Percentiles rank a stretch among this genome's conserved stretches.
These are phyloP conservation scores for Sphaeridia pumilis DNA, from an alignment of 2,888 invertebrate species.

Conservation along the genomic window DNA sequence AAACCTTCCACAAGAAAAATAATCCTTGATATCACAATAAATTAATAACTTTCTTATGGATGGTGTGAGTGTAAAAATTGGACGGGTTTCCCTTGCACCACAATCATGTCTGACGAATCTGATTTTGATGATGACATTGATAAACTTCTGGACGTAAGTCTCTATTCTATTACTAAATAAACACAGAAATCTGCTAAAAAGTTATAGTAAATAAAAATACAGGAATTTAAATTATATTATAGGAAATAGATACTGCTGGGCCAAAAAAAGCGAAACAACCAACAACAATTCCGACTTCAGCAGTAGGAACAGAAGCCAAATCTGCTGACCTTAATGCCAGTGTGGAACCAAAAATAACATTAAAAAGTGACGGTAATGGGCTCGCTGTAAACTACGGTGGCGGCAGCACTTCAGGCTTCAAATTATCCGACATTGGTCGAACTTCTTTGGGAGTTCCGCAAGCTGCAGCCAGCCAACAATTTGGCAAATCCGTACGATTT, in stretches of 20 bases:
- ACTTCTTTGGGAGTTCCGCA: conserved; percentile 8
- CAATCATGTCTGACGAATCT: conserved; percentile 17
- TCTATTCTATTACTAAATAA: no score
- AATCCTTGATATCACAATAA: no score
- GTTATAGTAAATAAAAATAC: no score
- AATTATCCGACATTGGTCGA: conserved; percentile 18
- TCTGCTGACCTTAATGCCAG: neutral
- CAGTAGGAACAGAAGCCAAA: neutral
- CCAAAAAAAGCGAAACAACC: neutral
- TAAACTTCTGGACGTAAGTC: conserved; percentile 25
- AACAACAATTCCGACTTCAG: neutral
- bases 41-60: no score
- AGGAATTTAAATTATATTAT: no score
- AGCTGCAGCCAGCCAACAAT: conserved; percentile 5
- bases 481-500: conserved; percentile 10
- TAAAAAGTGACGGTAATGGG: conserved; percentile 15
- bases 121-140: conserved; percentile 29
- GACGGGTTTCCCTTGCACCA: no score
- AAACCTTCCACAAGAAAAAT: no score
- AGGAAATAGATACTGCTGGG: conserved; percentile 23
- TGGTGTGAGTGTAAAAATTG: no score
- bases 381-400: conserved; percentile 7
- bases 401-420: conserved; percentile 11
- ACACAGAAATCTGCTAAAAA: no score
- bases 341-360: conserved; percentile 9